Conservation (phyloP, 2,888 invertebrate genomes). For the Platycheirus albimanus region DNA sequence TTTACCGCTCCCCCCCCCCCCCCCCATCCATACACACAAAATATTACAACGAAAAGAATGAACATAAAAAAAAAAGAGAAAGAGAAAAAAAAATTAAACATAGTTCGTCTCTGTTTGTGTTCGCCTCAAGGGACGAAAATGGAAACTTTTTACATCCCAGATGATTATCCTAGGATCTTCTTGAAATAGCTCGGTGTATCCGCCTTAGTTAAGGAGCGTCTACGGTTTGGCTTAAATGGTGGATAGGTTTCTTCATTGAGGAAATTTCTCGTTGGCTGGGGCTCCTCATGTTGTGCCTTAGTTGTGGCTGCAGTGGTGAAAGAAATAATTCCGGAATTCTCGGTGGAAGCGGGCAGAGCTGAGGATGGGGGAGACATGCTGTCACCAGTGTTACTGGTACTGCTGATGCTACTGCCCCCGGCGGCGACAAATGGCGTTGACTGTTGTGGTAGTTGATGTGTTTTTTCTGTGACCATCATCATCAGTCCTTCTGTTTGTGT, state of each 20-base stretch:
- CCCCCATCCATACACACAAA: background rate
- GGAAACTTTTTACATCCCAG: conserved; percentile 59
- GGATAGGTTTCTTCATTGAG: conserved; percentile 81
- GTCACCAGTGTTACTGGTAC: conserved; percentile 42
- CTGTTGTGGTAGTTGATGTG: conserved; percentile 48
- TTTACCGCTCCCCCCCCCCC: background rate
- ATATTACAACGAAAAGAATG: background rate
- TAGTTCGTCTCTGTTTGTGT: conserved; percentile 35
- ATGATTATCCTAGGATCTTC: conserved; percentile 82
- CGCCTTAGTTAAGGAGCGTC: conserved; percentile 82
- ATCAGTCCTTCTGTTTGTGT: conserved; percentile 45
- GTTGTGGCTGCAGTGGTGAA: conserved; percentile 69
- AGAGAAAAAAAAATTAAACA: conserved; percentile 37
- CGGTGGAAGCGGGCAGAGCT: conserved; percentile 35
- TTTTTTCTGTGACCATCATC: conserved; percentile 58
- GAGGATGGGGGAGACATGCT: conserved; percentile 34
- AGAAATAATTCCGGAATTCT: conserved; percentile 41
- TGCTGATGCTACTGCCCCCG: conserved; percentile 3
- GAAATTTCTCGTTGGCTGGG: conserved; percentile 79
- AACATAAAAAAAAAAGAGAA: too few species aligned
- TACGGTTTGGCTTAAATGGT: conserved; percentile 82
- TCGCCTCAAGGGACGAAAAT: conserved; percentile 16
- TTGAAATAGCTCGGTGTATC: conserved; percentile 82
- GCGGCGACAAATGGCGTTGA: conserved; percentile 45
- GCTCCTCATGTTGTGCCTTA: conserved; percentile 61